These are phyloP conservation scores for Ecliptopera silaceata DNA, from an alignment of 2,888 invertebrate genomes.

Conservation along the genomic window DNA sequence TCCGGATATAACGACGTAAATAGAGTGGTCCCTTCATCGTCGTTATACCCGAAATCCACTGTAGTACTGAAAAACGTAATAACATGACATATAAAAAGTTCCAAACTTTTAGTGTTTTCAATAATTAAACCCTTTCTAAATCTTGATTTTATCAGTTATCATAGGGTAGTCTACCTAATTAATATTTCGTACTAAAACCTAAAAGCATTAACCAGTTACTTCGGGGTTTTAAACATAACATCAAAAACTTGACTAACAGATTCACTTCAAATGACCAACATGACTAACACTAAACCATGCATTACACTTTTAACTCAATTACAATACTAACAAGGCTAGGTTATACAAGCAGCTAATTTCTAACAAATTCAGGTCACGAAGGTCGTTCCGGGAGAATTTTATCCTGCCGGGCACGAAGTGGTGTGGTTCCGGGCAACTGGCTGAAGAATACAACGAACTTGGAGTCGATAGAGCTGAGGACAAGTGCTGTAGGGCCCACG, in stretches of 20 bases:
- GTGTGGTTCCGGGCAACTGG: conserved; percentile 86
- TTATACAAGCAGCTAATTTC: conserved; percentile 28
- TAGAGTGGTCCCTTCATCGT: too few relatives aligned
- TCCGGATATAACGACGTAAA: too few relatives aligned
- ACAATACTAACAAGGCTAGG: conserved; percentile 1
- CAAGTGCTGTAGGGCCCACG: conserved; percentile 89
- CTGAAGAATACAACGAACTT: conserved; percentile 84
- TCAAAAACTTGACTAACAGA: background rate
- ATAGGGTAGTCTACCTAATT: too few relatives aligned
- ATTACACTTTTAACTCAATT: background rate
- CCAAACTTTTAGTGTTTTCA: too few relatives aligned
- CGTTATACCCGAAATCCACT: too few relatives aligned
- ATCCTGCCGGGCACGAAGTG: conserved; percentile 88
- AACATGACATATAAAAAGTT: too few relatives aligned
- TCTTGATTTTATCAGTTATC: too few relatives aligned
- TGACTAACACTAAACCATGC: background rate
- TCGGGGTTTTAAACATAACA: too few relatives aligned
- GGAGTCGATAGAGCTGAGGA: conserved; percentile 82
- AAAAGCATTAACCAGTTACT: too few relatives aligned
- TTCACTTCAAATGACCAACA: background rate
- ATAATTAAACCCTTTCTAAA: too few relatives aligned
- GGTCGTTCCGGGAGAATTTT: conserved; percentile 79
- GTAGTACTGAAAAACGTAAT: too few relatives aligned
- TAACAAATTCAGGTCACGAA: conserved; percentile 61
- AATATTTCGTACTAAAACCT: too few relatives aligned